Evolutionary conservation across 2,797 vertebrate species (phyloP).

Genomic region (Peromyscus nudipes): DNA sequence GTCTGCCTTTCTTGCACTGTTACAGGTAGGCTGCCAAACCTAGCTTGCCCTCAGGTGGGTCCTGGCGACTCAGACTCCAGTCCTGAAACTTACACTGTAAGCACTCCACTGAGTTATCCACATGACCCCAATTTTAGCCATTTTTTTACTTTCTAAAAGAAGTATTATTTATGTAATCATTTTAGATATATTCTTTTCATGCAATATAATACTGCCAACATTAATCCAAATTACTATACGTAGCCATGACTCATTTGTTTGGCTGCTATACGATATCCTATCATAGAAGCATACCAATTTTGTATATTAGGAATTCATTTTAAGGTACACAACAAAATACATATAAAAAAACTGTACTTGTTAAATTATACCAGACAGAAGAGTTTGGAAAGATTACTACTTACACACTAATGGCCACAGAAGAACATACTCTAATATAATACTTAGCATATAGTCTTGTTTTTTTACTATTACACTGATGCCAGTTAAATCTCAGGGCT

Average conservation of each 20-base stretch:
- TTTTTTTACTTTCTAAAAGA: slow-evolving; percentile 18
- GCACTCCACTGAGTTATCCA: not conserved
- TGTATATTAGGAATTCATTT: slow-evolving; percentile 46
- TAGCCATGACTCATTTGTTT: slow-evolving; percentile 46
- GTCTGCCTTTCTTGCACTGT: not conserved
- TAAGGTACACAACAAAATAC: slow-evolving; percentile 60
- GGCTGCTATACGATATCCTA: slow-evolving; percentile 1
- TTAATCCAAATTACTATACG: slow-evolving; percentile 31
- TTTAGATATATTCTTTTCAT: slow-evolving; percentile 42
- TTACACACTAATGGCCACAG: slow-evolving; percentile 50
- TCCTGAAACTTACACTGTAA: not conserved
- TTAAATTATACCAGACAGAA: slow-evolving; percentile 56
- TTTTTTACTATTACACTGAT: slow-evolving; percentile 35
- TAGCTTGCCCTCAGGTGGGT: not conserved
- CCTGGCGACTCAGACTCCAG: not conserved
- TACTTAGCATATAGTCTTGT: not conserved
- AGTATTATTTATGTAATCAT: slow-evolving; percentile 4
- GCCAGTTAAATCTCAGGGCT: slow-evolving; percentile 54
- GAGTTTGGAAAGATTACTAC: slow-evolving; percentile 61
- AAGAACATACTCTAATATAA: slow-evolving; percentile 22
- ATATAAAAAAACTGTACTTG: slow-evolving; percentile 48
- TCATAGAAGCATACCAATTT: slow-evolving; percentile 20
- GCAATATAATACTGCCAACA: slow-evolving; percentile 34
- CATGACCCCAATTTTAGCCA: not conserved
- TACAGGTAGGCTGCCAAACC: not conserved